phyloP scores from a whole-genome alignment of 2,797 vertebrate species.

The Potorous gilbertii region DNA sequence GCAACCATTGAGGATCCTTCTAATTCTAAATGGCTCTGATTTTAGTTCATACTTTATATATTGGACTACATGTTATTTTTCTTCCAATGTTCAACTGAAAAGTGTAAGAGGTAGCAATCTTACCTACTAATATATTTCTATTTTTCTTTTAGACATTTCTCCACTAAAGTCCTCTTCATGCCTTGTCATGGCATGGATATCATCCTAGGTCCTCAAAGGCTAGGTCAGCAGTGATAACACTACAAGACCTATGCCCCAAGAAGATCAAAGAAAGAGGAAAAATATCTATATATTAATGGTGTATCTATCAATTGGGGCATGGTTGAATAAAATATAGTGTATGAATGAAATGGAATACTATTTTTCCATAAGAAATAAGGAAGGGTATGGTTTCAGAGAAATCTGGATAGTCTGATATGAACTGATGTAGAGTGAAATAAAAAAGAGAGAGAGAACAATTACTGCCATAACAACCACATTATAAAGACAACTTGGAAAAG shows the following conservation, averaged over 20 bases:
- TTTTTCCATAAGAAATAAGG: neutral
- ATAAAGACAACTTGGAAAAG: neutral
- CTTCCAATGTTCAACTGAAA: neutral
- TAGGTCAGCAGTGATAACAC: neutral
- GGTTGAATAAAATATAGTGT: neutral
- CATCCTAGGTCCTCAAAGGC: neutral
- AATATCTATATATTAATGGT: neutral
- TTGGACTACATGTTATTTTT: neutral
- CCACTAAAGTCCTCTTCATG: neutral
- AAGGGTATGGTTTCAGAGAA: neutral
- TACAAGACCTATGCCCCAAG: neutral
- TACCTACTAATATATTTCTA: neutral
- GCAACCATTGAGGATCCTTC: neutral
- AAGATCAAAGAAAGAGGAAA: neutral
- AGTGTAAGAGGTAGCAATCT: neutral
- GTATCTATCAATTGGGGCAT: neutral
- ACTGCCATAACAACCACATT: neutral
- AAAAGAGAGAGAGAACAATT: neutral
- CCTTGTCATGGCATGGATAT: neutral
- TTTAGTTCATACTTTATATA: neutral
- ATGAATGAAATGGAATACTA: neutral
- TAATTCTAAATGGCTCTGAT: neutral
- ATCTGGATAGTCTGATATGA: neutral
- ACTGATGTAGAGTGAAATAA: neutral
- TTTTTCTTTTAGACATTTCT: neutral